phyloP scores from a whole-genome alignment of 2,888 invertebrate species.

The Brenthis ino region DNA sequence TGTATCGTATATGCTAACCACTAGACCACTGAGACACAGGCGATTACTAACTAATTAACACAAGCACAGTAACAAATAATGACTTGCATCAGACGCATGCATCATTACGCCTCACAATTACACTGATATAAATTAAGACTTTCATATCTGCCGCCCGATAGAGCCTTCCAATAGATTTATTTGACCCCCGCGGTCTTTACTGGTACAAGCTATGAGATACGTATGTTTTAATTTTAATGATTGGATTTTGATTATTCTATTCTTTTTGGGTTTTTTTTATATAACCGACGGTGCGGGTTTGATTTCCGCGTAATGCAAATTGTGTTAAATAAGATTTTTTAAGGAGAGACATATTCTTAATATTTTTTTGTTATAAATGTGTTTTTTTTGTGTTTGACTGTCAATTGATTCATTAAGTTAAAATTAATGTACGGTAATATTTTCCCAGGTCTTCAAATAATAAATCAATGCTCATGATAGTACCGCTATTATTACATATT shows the following conservation, averaged over 20 bases:
- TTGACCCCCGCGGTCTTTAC: slow-evolving; percentile 58
- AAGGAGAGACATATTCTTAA: too few species aligned
- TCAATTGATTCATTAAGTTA: too few species aligned
- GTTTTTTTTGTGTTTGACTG: too few species aligned
- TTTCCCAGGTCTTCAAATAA: too few species aligned
- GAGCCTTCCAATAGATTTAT: slow-evolving; percentile 68
- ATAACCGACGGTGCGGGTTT: too few species aligned
- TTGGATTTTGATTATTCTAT: neutral
- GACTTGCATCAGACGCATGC: slow-evolving; percentile 27
- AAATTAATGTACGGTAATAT: too few species aligned
- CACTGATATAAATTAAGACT: slow-evolving; percentile 40
- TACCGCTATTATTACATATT: too few species aligned
- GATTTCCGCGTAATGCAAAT: too few species aligned
- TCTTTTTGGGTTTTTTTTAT: neutral
- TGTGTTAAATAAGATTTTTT: too few species aligned
- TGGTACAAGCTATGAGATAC: slow-evolving; percentile 37
- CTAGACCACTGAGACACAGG: slow-evolving; percentile 5
- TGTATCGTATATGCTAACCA: neutral
- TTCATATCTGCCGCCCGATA: slow-evolving; percentile 50
- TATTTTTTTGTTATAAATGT: too few species aligned
- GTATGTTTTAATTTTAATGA: neutral
- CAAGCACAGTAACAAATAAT: slow-evolving; percentile 19
- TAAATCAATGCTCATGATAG: too few species aligned
- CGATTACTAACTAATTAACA: slow-evolving; percentile 10
- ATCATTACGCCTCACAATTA: slow-evolving; percentile 36